Evolutionary conservation across 2,888 invertebrate genomes (phyloP).

Genomic region (Noctua pronuba): DNA sequence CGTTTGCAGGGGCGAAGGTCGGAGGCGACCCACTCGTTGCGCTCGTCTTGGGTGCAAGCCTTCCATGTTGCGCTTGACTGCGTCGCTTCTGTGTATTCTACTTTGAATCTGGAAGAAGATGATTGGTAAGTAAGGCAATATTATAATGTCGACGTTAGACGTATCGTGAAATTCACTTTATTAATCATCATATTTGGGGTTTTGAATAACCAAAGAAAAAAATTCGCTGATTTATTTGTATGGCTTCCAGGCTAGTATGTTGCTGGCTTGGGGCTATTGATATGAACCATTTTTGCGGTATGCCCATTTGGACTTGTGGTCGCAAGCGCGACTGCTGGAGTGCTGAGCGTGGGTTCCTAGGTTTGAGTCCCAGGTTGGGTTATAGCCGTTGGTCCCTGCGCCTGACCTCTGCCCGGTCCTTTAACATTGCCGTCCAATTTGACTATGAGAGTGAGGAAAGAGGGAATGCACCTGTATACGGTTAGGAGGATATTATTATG

Average conservation of each 20-base stretch:
- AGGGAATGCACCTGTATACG: neutral
- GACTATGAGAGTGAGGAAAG: neutral
- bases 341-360: neutral
- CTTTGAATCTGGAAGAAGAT: slow-evolving; percentile 73
- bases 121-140: neutral
- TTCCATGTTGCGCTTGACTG: slow-evolving; percentile 80
- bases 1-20: slow-evolving; percentile 93
- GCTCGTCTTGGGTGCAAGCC: slow-evolving; percentile 69
- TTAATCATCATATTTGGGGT: neutral
- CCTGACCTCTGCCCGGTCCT: neutral
- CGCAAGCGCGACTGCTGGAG: neutral
- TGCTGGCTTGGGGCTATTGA: too few relatives aligned
- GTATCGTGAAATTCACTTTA: neutral
- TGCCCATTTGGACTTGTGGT: neutral
- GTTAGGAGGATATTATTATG: neutral
- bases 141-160: neutral
- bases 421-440: neutral
- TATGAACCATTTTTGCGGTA: neutral
- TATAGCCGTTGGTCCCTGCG: neutral
- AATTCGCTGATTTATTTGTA: neutral
- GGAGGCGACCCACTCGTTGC: slow-evolving; percentile 79
- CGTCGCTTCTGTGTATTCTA: slow-evolving; percentile 89
- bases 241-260: neutral
- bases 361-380: neutral
- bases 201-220: neutral